A percentile compares a stretch with the other conserved stretches of the same genome.
Evolutionary conservation across 35 echinoderm and acorn worm species (phyloP).

Genomic region (Lytechinus variegatus): DNA sequence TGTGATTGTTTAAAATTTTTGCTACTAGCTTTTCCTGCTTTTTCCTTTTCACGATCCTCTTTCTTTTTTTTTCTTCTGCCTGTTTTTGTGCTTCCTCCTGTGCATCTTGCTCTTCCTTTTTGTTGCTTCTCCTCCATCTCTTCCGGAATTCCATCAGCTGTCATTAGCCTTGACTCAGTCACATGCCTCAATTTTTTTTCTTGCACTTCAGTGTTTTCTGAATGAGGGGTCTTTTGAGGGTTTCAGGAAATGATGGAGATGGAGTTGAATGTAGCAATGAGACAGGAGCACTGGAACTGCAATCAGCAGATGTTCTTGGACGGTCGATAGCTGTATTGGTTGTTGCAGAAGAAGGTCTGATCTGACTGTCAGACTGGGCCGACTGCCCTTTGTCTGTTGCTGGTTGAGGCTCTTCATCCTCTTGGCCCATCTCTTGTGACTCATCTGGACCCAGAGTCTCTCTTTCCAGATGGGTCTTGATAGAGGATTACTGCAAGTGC

Average conservation of each 20-base stretch:
- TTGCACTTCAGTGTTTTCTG: neutral
- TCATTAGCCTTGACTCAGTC: neutral
- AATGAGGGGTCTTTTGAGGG: constrained; percentile 4
- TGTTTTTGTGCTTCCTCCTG: neutral
- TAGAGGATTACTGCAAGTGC: constrained; percentile 61
- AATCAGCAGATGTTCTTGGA: neutral
- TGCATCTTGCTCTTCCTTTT: constrained; percentile 6
- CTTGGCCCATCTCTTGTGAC: neutral
- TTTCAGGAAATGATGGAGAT: neutral
- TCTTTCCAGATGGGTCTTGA: constrained; percentile 53
- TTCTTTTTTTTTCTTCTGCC: neutral
- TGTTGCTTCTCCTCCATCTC: neutral
- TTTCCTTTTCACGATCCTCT: constrained; percentile 15
- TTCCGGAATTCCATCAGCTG: neutral
- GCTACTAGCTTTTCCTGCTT: neutral
- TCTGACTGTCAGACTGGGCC: neutral
- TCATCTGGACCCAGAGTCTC: neutral
- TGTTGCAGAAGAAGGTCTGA: neutral
- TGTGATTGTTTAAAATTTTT: constrained; percentile 8
- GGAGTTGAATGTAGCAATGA: neutral
- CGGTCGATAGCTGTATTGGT: neutral
- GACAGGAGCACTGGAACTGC: neutral
- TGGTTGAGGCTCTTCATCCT: neutral
- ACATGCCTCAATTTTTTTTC: too few species aligned
- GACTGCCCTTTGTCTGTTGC: neutral